phyloP scores from a whole-genome alignment of 1,140 invertebrate species.

The Drosophila arizonae region DNA sequence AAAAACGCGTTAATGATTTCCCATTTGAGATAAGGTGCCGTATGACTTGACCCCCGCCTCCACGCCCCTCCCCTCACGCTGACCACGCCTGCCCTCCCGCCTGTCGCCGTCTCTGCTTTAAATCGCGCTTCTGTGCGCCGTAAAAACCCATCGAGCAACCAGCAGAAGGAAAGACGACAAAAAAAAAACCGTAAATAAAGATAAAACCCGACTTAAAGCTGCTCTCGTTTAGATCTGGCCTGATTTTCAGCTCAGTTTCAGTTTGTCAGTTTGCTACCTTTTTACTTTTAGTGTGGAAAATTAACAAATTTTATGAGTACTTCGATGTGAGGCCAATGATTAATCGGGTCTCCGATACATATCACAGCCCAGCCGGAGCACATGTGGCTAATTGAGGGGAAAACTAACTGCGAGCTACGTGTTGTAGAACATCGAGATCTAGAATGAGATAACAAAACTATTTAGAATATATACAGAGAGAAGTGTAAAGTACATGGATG shows the following conservation, averaged over 20 bases:
- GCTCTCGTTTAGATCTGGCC: slow-evolving; percentile 73
- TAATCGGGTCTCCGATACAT: slow-evolving; percentile 19
- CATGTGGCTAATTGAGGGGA: too few species aligned
- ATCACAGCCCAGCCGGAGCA: not conserved
- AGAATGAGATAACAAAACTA: too few species aligned
- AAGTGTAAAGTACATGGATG: too few species aligned
- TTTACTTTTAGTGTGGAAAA: slow-evolving; percentile 44
- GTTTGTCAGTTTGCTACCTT: slow-evolving; percentile 17
- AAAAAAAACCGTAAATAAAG: not conserved
- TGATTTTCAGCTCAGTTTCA: slow-evolving; percentile 53
- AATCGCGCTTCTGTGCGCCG: slow-evolving; percentile 42
- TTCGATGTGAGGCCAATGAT: slow-evolving; percentile 60
- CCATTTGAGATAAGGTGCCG: slow-evolving; percentile 73
- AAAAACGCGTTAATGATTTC: slow-evolving; percentile 75
- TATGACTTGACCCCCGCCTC: slow-evolving; percentile 41
- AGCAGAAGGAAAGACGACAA: slow-evolving; percentile 2
- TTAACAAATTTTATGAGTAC: slow-evolving; percentile 69
- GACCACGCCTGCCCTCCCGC: not conserved
- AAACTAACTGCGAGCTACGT: too few species aligned
- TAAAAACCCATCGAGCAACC: slow-evolving; percentile 33
- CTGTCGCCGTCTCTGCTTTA: not conserved
- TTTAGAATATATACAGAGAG: too few species aligned
- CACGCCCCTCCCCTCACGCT: not conserved
- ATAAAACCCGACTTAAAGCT: slow-evolving; percentile 48
- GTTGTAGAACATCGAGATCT: too few species aligned